Evolutionary conservation across 2,113 vertebrate species (phyloP).

Genomic region (Bujurquina vittata): DNA sequence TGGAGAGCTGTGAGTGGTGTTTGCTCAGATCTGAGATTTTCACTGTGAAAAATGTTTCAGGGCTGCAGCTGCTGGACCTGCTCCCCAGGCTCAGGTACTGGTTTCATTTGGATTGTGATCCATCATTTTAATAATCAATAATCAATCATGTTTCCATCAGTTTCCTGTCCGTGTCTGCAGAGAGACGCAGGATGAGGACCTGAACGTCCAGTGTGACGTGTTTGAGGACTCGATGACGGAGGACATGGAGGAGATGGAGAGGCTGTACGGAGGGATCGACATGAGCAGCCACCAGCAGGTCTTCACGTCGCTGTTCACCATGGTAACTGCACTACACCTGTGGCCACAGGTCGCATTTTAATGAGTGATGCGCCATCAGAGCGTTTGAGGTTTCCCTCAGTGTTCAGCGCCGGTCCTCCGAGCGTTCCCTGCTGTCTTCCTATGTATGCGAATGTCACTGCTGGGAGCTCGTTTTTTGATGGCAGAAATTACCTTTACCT

Average conservation of each 20-base stretch:
- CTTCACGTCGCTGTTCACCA: conserved; percentile 89
- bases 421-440: too few relatives aligned
- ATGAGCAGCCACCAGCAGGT: conserved; percentile 91
- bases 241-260: conserved; percentile 89
- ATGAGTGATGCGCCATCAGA: background rate
- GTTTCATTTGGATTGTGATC: background rate
- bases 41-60: conserved; percentile 63
- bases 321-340: conserved; percentile 70
- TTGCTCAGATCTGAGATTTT: background rate
- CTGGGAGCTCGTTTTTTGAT: background rate
- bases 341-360: background rate
- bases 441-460: background rate
- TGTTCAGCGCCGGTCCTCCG: background rate
- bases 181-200: conserved; percentile 87
- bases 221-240: conserved; percentile 89
- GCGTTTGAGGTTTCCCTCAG: too few relatives aligned
- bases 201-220: conserved; percentile 89
- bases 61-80: conserved; percentile 88
- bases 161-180: conserved; percentile 66
- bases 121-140: background rate
- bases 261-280: conserved; percentile 85
- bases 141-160: background rate
- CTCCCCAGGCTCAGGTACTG: conserved; percentile 87
- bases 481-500: background rate
- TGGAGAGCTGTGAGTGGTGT: background rate